phyloP scores from a whole-genome alignment of 2,797 vertebrate species.

The Epinephelus malabaricus region DNA sequence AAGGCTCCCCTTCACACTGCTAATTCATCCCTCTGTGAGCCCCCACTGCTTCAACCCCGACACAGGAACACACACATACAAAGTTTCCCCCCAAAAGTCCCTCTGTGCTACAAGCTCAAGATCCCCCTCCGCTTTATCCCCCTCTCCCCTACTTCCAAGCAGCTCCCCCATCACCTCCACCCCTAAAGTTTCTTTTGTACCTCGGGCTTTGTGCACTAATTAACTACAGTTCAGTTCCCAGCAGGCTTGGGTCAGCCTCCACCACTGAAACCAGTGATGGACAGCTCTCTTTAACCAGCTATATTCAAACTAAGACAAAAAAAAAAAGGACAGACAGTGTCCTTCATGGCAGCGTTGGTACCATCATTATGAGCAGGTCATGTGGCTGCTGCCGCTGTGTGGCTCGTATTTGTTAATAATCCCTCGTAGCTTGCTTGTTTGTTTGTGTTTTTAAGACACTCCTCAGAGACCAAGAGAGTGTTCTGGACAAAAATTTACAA shows the following conservation, averaged over 20 bases:
- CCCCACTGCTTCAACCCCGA: conserved; percentile 40
- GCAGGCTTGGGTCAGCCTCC: conserved; percentile 78
- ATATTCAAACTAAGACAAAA: conserved; percentile 37
- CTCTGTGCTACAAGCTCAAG: conserved; percentile 53
- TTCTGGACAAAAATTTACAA: conserved; percentile 57
- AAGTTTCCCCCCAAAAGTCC: conserved; percentile 28
- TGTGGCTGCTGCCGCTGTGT: conserved; percentile 3
- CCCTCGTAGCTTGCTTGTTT: conserved; percentile 45
- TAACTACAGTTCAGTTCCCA: conserved; percentile 87
- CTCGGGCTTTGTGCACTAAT: conserved; percentile 82
- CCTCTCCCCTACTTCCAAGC: conserved; percentile 35
- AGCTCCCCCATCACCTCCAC: conserved; percentile 42
- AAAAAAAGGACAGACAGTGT: conserved; percentile 22
- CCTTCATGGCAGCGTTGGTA: conserved; percentile 19
- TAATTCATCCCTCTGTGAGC: conserved; percentile 74
- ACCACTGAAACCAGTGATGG: conserved; percentile 71
- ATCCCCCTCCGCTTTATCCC: conserved; percentile 29
- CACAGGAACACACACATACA: conserved; percentile 64
- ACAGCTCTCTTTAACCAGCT: conserved; percentile 72
- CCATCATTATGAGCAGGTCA: conserved; percentile 29
- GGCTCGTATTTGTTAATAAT: conserved; percentile 47
- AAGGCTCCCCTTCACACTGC: conserved; percentile 80
- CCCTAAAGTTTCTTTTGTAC: conserved; percentile 69
- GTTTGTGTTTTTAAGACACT: conserved; percentile 47
- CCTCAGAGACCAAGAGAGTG: conserved; percentile 41